phyloP scores from a whole-genome alignment of 2,888 invertebrate species.

The Rosalia funebris region DNA sequence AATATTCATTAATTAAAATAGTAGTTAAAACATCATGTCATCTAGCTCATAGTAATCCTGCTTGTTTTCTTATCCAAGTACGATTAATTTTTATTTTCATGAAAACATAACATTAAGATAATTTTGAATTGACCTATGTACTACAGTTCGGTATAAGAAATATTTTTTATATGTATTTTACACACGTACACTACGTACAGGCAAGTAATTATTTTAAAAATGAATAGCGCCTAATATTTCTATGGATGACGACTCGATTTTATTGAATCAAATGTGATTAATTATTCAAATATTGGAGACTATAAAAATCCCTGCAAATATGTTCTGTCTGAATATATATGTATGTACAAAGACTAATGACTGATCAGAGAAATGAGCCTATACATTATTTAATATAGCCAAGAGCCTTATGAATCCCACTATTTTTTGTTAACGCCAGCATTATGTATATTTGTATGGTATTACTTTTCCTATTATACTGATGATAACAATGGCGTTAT shows the following conservation, averaged over 20 bases:
- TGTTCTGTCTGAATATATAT: background rate
- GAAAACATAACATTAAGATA: too few species aligned
- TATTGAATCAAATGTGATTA: background rate
- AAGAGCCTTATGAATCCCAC: background rate
- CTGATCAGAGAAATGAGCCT: background rate
- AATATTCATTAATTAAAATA: too few species aligned
- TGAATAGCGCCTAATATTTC: background rate
- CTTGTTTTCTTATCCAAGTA: too few species aligned
- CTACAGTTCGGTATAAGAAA: too few species aligned
- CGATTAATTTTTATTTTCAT: too few species aligned
- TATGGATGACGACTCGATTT: background rate
- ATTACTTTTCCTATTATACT: conserved; percentile 8
- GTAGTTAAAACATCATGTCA: too few species aligned
- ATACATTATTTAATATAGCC: background rate
- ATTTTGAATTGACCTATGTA: too few species aligned
- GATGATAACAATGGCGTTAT: conserved; percentile 11
- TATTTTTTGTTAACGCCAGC: conserved; percentile 3
- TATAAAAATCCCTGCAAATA: background rate
- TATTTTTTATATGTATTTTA: too few species aligned
- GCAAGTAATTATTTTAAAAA: too few species aligned
- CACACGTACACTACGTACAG: too few species aligned
- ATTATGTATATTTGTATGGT: conserved; percentile 16
- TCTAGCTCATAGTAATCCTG: too few species aligned
- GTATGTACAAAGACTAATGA: conserved; percentile 13
- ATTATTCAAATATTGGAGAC: background rate